These are phyloP conservation scores for Vulpes lagopus DNA, from an alignment of 2,113 vertebrate species.

Conservation along the genomic window DNA sequence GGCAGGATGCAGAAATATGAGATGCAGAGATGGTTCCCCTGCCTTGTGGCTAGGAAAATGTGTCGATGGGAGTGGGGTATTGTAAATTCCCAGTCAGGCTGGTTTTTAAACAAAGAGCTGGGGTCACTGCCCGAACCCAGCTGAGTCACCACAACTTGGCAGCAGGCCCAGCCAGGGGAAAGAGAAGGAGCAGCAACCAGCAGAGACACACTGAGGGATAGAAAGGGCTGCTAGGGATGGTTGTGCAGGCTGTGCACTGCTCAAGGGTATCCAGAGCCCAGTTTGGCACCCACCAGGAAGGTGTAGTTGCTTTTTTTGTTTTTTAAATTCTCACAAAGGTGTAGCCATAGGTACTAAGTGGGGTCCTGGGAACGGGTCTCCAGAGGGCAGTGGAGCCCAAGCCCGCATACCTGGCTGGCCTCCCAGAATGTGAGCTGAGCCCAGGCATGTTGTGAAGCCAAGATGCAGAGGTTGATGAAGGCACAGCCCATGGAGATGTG, in stretches of 20 bases:
- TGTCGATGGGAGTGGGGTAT: background rate
- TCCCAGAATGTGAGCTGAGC: slow-evolving; percentile 90
- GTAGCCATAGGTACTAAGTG: background rate
- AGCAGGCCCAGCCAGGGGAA: slow-evolving; percentile 1
- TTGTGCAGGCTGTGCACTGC: background rate
- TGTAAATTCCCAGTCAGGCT: slow-evolving; percentile 65
- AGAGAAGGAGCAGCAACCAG: slow-evolving; percentile 17
- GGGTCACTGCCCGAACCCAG: slow-evolving; percentile 55
- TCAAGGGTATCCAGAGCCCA: background rate
- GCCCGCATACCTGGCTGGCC: slow-evolving; percentile 88
- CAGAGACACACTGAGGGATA: background rate
- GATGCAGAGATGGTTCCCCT: background rate
- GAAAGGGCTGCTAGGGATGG: background rate
- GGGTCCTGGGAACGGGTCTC: background rate
- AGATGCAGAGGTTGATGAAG: slow-evolving; percentile 88
- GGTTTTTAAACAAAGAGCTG: slow-evolving; percentile 73
- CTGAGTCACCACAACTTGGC: slow-evolving; percentile 77
- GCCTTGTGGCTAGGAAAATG: background rate
- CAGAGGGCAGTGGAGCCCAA: background rate
- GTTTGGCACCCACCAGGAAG: background rate
- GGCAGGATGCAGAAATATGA: slow-evolving; percentile 30
- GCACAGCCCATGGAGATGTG: slow-evolving; percentile 89
- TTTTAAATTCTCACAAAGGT: background rate
- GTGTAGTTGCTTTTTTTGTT: background rate
- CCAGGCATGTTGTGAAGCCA: slow-evolving; percentile 88